Percentiles rank a stretch among this genome's conserved stretches.
Evolutionary conservation across 1,140 invertebrate genomes (phyloP).

Genomic region (Ericerus pela): DNA sequence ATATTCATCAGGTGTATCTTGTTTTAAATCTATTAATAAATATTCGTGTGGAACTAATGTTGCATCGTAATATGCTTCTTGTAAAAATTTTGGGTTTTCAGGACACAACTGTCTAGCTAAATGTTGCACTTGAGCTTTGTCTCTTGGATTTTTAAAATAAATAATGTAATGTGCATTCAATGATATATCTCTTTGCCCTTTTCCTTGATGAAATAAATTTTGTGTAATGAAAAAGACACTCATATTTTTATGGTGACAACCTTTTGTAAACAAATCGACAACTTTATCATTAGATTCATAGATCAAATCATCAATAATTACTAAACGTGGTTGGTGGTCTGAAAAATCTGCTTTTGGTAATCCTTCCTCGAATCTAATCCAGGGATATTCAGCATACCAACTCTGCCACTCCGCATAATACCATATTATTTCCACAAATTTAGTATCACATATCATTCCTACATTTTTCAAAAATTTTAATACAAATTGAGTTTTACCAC

Average conservation of each 20-base stretch:
- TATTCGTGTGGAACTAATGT: too few relatives aligned
- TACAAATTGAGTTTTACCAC: constrained; percentile 15
- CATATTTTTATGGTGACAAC: too few relatives aligned
- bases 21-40: constrained; percentile 15
- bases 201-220: too few relatives aligned
- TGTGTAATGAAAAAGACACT: too few relatives aligned
- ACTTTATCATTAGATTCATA: constrained; percentile 2
- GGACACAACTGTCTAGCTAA: too few relatives aligned
- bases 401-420: background rate
- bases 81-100: too few relatives aligned
- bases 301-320: constrained; percentile 18
- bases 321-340: background rate
- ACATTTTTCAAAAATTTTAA: constrained; percentile 13
- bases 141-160: too few relatives aligned
- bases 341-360: background rate
- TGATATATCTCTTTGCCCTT: too few relatives aligned
- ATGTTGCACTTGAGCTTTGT: too few relatives aligned
- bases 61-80: too few relatives aligned
- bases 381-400: background rate
- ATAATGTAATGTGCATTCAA: too few relatives aligned
- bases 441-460: background rate
- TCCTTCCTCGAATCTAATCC: background rate
- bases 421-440: background rate
- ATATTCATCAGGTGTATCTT: constrained; percentile 12
- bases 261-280: too few relatives aligned